A percentile compares a stretch with the other conserved stretches of the same genome.
Evolutionary conservation across 1,140 invertebrate genomes (phyloP).

Genomic region (Euborellia annulipes): DNA sequence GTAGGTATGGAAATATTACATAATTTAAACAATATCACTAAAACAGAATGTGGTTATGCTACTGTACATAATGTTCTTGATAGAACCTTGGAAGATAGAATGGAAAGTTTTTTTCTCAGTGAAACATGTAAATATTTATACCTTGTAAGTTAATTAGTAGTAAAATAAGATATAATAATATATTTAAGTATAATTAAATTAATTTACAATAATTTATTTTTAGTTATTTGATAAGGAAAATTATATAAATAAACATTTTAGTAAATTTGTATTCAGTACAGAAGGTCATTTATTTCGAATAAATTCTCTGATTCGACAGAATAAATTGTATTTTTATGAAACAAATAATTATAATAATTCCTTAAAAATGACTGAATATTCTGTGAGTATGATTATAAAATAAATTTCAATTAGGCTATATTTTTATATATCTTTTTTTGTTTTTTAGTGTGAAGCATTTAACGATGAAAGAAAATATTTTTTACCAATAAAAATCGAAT

Average conservation of each 20-base stretch:
- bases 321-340: slow-evolving; percentile 18
- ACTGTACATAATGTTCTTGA: slow-evolving; percentile 54
- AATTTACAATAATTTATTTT: slow-evolving; percentile 16
- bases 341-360: neutral
- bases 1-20: slow-evolving; percentile 46
- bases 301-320: slow-evolving; percentile 26
- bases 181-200: neutral
- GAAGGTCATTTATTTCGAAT: slow-evolving; percentile 53
- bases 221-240: slow-evolving; percentile 53
- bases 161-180: neutral
- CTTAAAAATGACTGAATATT: neutral
- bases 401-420: neutral
- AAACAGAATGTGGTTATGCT: slow-evolving; percentile 48
- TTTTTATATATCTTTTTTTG: slow-evolving; percentile 10
- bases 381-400: slow-evolving; percentile 6
- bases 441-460: slow-evolving; percentile 34
- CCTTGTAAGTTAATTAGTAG: slow-evolving; percentile 31
- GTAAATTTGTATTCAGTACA: slow-evolving; percentile 45
- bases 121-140: slow-evolving; percentile 59
- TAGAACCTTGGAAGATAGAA: slow-evolving; percentile 47
- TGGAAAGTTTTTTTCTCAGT: slow-evolving; percentile 56
- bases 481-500: slow-evolving; percentile 34
- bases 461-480: slow-evolving; percentile 31
- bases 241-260: slow-evolving; percentile 39
- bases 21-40: slow-evolving; percentile 40